Base-by-base conservation (phyloP, 2,797 vertebrate genomes). In the Lateolabrax maculatus region DNA sequence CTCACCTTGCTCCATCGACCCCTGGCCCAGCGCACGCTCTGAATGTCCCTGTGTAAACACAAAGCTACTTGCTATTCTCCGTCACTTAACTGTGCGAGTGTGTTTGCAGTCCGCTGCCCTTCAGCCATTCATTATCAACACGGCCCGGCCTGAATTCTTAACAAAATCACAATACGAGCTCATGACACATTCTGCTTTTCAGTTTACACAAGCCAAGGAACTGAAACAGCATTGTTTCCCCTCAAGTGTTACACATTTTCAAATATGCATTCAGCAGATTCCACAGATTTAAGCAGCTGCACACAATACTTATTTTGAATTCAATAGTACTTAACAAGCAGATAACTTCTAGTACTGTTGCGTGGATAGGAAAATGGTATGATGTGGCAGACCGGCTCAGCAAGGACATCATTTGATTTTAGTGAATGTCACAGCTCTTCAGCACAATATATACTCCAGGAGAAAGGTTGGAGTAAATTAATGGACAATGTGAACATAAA, bases 1-100 rank as follows among this genome's bases (percentile, higher is more conserved):
- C 71, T 87, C 80, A 80, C 82, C 81, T 88, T 87, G 76, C 69
- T 79, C 71, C 63, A 73, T 81, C 52, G 65, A 84, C 81, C 89
- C 70, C 63, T 83, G 63, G 63, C 31, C 81, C 37, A 9, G 4
- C 9, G 18, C 51, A n/a, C 12, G 18, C 63, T 57, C 29, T 62
- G 55, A 84, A 75, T 76, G 73, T 75, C 41, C 60, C 41, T 6
- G 34, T 71, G 72, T 83, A 79, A 88, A 90, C 87, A 86, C 63
- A 75, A 80, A 81, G 69, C 80, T 75, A 71, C 74, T 80, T 81
- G 53, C 73, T 71, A 84, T 87, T 85, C 75, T 75, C 34, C 18
- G 21, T 81, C 46, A 60, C 65, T 84, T 77, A 60, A 69, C 57
- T 51, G 75, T 19, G 56, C 1, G 2, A 72, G 61, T 68, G 73